phyloP scores from a whole-genome alignment of 2,797 vertebrate species.

The Strix occidentalis region DNA sequence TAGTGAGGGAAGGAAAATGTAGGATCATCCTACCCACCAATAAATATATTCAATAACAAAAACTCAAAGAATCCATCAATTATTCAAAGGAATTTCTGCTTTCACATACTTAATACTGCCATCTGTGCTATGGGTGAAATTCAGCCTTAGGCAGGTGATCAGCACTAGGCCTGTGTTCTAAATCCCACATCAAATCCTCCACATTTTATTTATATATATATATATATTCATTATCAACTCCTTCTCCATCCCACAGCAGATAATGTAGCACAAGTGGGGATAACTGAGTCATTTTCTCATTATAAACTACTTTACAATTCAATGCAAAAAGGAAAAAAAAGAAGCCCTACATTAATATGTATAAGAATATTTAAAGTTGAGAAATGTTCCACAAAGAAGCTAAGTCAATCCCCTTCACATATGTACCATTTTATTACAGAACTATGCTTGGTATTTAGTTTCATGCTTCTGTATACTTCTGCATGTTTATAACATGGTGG shows the following conservation, averaged over 20 bases:
- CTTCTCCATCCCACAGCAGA: slow-evolving; percentile 32
- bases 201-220: background rate
- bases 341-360: slow-evolving; percentile 9
- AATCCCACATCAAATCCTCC: slow-evolving; percentile 1
- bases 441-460: background rate
- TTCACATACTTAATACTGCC: background rate
- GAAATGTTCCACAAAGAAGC: background rate
- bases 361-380: slow-evolving; percentile 32
- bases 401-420: slow-evolving; percentile 17
- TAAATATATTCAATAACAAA: background rate
- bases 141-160: slow-evolving; percentile 24
- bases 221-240: slow-evolving; percentile 12
- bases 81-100: slow-evolving; percentile 6
- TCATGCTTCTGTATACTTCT: background rate
- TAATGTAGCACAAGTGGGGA: slow-evolving; percentile 32
- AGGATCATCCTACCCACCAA: background rate
- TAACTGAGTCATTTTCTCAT: slow-evolving; percentile 62
- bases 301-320: slow-evolving; percentile 65
- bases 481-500: background rate
- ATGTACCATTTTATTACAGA: slow-evolving; percentile 1
- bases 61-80: background rate
- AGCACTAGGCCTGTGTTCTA: background rate
- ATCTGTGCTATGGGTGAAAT: background rate
- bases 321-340: background rate
- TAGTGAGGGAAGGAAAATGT: background rate